Percentiles rank a stretch among this genome's conserved stretches.
Conservation (phyloP, 2,888 invertebrate species). For the Aphelenchoides bicaudatus region DNA sequence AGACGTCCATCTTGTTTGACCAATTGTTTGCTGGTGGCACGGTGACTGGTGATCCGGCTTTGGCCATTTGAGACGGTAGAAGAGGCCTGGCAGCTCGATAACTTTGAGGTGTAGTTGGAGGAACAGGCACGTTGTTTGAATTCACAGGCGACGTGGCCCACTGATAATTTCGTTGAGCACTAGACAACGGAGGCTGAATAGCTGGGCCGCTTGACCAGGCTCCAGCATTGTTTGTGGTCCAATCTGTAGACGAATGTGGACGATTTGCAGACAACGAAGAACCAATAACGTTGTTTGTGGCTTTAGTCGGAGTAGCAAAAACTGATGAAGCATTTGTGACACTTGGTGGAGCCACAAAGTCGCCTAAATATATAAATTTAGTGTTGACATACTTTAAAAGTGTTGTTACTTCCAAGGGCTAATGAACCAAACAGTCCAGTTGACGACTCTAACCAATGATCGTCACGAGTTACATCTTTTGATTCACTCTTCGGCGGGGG, state of each 20-base stretch:
- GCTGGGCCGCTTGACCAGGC: neutral
- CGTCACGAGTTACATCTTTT: neutral
- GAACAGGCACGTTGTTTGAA: too few species aligned
- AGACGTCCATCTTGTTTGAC: neutral
- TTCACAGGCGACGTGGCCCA: too few species aligned
- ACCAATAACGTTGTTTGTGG: too few species aligned
- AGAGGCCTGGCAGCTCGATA: neutral
- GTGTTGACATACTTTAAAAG: too few species aligned
- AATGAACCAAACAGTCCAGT: constrained; percentile 11
- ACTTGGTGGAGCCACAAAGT: neutral
- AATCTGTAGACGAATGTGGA: constrained; percentile 20
- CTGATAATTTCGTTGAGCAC: too few species aligned
- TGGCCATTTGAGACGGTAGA: neutral
- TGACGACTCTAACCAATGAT: constrained; percentile 14
- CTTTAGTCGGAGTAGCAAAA: neutral
- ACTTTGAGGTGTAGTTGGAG: too few species aligned
- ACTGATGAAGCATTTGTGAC: neutral
- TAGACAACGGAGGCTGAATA: constrained; percentile 7
- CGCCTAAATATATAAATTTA: too few species aligned
- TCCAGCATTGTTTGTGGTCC: neutral
- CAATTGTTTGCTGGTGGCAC: neutral
- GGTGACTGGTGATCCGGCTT: neutral
- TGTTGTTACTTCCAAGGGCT: neutral
- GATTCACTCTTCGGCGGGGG: constrained; percentile 4
- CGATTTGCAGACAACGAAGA: constrained; percentile 5